A percentile compares a stretch with the other conserved stretches of the same genome.
Conservation (phyloP, 2,888 invertebrate genomes). For the Rhogogaster chlorosoma region DNA sequence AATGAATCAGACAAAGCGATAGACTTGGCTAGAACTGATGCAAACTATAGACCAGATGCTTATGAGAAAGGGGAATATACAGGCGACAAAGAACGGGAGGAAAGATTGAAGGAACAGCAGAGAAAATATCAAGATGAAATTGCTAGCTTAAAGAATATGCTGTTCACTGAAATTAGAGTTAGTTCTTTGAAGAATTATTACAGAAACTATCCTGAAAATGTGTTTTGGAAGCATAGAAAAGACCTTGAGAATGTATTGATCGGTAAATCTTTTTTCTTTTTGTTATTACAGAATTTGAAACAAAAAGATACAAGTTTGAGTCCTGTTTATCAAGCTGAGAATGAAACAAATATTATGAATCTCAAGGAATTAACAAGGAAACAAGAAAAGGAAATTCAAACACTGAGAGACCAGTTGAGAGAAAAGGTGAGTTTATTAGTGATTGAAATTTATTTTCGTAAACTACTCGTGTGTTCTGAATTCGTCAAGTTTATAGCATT, state of each 20-base stretch:
- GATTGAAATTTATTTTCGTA: background rate
- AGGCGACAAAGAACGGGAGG: constrained; percentile 78
- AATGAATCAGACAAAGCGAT: constrained; percentile 69
- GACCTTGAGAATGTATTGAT: constrained; percentile 5
- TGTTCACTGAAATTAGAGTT: constrained; percentile 73
- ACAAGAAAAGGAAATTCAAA: constrained; percentile 80
- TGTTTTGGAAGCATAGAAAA: background rate
- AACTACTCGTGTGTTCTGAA: background rate
- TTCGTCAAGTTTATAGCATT: constrained; percentile 39
- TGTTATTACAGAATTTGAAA: constrained; percentile 64
- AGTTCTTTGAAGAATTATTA: constrained; percentile 34
- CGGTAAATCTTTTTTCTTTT: background rate
- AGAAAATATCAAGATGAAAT: constrained; percentile 70
- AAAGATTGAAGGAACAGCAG: constrained; percentile 67
- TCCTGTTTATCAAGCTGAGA: constrained; percentile 63
- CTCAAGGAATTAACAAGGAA: constrained; percentile 78
- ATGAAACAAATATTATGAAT: constrained; percentile 75
- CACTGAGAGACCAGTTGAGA: constrained; percentile 78
- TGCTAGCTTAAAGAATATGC: constrained; percentile 65
- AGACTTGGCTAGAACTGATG: constrained; percentile 39
- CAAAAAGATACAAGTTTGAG: constrained; percentile 58
- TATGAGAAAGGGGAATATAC: constrained; percentile 54
- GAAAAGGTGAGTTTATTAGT: constrained; percentile 71
- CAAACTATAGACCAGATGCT: constrained; percentile 70
- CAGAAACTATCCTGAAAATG: background rate